Evolutionary conservation across 2,113 vertebrate genomes (phyloP), one percentile per base, ranked within the genome.

Genomic region (Sinocyclocheilus grahami): DNA sequence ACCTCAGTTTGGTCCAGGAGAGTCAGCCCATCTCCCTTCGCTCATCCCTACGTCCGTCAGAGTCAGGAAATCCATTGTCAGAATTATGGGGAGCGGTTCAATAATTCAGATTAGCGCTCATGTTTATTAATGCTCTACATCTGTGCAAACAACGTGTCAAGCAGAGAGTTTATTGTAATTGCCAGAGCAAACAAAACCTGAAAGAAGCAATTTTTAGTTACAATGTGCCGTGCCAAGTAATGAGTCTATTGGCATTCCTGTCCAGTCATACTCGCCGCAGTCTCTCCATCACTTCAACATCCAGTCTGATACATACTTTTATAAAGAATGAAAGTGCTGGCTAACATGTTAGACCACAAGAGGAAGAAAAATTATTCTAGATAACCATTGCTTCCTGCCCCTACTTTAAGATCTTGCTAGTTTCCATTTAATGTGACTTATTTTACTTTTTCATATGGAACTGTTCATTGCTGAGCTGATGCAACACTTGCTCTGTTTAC

Each of bases 181-280:
- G 98, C 97, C 97, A 97, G 97, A 97, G 98, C 97, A 99, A 99
- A 99, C 98, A 99, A 97, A 99, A 99, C 96, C 97, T 97, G 97
- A 99, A 99, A 99, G 97, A 99, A 99, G 97, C 97, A 98, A 99
- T 99, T 99, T 99, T 97, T 97, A 98, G 97, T 97, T 98, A 98
- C 98, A 99, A 97, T 99, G 97, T 96, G 97, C 96, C 93, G 95
- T 97, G 97, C 97, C 97, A 97, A 97, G 96, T 98, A 98, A 99
- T 99, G 97, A 99, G 98, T 96, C 96, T 97, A 96, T 97, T 97
- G 97, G 96, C 97, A 97, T 98, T 99, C 97, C 93, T 93, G 96
- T 94, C 95, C 96, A 95, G 95, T 96, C 96, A 93, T 88, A 89
- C 90, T 71, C 24, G n/a, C 62, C n/a, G 95, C 95, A 95, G 96